Conservation (phyloP, 64 coral and sea anemone genomes). For the Montipora capricornis region DNA sequence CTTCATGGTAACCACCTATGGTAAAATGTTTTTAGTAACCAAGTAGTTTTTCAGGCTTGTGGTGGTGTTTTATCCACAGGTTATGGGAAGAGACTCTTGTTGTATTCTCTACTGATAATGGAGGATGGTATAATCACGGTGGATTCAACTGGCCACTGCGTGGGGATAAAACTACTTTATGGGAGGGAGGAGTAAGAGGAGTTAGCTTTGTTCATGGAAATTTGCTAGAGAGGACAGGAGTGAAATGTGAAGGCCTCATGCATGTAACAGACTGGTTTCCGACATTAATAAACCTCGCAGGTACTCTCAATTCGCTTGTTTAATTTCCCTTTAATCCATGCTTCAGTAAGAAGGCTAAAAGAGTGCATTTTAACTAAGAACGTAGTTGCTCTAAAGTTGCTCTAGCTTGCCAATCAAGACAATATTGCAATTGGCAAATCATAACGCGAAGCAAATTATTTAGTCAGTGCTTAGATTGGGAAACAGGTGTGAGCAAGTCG, state of each 20-base stretch:
- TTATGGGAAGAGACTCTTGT: conserved; percentile 84
- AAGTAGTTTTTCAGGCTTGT: no score
- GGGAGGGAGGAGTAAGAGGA: conserved; percentile 92
- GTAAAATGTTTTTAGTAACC: no score
- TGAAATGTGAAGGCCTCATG: conserved; percentile 64
- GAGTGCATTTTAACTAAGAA: no score
- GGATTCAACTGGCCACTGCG: conserved; percentile 87
- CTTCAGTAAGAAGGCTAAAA: no score
- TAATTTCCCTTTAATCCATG: no score
- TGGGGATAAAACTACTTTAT: conserved; percentile 82
- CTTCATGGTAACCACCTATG: no score
- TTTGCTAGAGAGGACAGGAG: conserved; percentile 52
- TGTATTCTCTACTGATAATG: conserved; percentile 91
- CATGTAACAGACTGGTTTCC: conserved; percentile 88
- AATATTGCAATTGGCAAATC: no score
- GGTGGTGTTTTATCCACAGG: conserved; percentile 1
- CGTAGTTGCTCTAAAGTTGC: no score
- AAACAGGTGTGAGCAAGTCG: no score
- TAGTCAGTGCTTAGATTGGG: no score
- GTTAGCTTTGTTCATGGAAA: conserved; percentile 84
- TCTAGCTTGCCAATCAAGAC: no score
- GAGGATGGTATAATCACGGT: conserved; percentile 63
- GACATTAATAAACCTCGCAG: conserved; percentile 65
- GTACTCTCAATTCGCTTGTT: conserved; percentile 1
- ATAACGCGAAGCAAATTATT: no score